These are phyloP conservation scores for Ichneumoninae sp. DNA, from an alignment of 2,888 invertebrate species.

Conservation along the genomic window DNA sequence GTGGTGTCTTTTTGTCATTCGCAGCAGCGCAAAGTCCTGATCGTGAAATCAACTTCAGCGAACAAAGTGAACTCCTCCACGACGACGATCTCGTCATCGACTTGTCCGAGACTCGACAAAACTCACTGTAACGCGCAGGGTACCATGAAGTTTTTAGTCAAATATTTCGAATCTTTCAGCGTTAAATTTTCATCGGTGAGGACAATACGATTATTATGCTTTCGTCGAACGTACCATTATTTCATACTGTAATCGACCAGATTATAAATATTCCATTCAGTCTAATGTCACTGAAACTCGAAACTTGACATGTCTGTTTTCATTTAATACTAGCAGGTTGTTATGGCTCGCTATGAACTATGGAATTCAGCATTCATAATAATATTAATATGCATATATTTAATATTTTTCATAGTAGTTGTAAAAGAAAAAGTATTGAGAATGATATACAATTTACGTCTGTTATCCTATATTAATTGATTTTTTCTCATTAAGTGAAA, in stretches of 20 bases:
- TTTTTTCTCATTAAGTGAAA: too few relatives aligned
- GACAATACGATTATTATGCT: constrained; percentile 21
- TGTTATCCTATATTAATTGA: too few relatives aligned
- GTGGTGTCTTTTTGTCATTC: constrained; percentile 45
- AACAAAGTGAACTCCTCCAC: constrained; percentile 60
- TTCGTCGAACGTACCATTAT: not conserved
- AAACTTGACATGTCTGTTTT: not conserved
- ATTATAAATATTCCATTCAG: not conserved
- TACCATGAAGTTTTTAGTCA: constrained; percentile 81
- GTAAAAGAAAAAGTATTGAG: too few relatives aligned
- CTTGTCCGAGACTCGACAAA: constrained; percentile 26
- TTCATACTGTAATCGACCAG: not conserved
- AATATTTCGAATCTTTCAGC: constrained; percentile 80
- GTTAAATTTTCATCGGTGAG: constrained; percentile 81
- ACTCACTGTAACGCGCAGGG: constrained; percentile 40
- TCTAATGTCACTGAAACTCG: not conserved
- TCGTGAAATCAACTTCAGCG: constrained; percentile 64
- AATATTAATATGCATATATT: too few relatives aligned
- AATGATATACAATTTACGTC: too few relatives aligned
- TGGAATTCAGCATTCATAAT: too few relatives aligned
- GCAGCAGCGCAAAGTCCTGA: constrained; percentile 57
- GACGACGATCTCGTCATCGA: constrained; percentile 47
- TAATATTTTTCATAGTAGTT: too few relatives aligned
- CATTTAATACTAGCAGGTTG: not conserved
- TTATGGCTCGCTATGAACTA: too few relatives aligned